Evolutionary conservation across 2,113 vertebrate genomes (phyloP), one percentile per base, ranked within the genome.

Genomic region (Sander lucioperca): DNA sequence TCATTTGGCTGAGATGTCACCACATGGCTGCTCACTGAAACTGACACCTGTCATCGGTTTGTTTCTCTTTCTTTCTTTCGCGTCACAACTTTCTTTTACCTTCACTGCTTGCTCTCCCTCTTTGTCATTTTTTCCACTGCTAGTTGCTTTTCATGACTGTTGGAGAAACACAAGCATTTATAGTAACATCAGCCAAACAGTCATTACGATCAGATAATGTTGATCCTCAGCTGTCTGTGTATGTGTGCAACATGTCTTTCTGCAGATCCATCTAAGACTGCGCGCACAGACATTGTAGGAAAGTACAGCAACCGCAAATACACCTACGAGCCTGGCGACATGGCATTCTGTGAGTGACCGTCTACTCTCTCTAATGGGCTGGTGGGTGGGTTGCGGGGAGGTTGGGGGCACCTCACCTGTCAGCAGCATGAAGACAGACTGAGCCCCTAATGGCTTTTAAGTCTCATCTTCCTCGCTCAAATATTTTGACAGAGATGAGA

Each of bases 181-280:
- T 27, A 47, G 27, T 5, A 47, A 43, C 39, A 43, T 21, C 36
- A 33, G 27, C 58, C 33, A 2, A 15, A 64, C 18, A 39, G 58
- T 53, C 27, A 7, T 16, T 27, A 27, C 13, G 4, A 6, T 30
- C 27, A 64, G 18, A 0, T 43, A 21, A 57, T 3, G 19, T 11
- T 45, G 50, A 64, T 33, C 19, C 9, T 16, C 30, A 66, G 15
- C 50, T 59, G 12, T 48, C 9, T 12, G 30, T 33, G 30, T 33
- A 5, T 56, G 23, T 73, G 57, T 50, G 48, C 10, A 43, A 30
- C 19, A 1, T 27, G 10, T 59, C 5, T 13, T 12, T 83, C 45
- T 63, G 25, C 91, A 96, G 95, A 96, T 88, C 94, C 94, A 6
- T 87, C 92, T 0, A 45, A 64, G 91, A 88, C 88, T 4, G 94